Evolutionary conservation across 2,888 invertebrate species (phyloP).

Genomic region (Phytoseiulus persimilis): DNA sequence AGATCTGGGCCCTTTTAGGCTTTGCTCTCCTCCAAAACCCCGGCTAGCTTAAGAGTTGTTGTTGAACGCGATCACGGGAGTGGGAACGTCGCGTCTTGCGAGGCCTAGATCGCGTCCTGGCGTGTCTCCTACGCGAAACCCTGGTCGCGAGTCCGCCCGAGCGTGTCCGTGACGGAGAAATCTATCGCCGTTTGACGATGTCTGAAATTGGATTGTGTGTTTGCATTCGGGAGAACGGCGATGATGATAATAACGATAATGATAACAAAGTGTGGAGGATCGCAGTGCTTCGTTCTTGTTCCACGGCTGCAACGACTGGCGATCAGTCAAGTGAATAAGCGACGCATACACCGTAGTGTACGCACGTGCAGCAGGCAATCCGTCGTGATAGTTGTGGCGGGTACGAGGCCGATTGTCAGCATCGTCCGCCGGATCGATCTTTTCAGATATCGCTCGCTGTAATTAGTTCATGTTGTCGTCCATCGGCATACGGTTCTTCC

Average conservation of each 20-base stretch:
- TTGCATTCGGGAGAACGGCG: background rate
- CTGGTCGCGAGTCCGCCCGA: no score
- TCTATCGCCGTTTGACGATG: no score
- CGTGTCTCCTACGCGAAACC: no score
- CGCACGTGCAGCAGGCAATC: background rate
- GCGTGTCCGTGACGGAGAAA: no score
- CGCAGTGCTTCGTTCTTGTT: background rate
- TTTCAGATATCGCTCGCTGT: background rate
- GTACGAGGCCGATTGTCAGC: background rate
- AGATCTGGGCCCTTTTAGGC: background rate
- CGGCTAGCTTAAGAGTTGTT: no score
- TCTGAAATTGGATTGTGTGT: no score
- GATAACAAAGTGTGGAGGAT: background rate
- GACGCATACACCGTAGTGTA: background rate
- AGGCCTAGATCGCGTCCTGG: no score
- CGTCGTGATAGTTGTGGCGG: background rate
- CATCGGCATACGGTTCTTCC: no score
- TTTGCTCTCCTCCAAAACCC: no score
- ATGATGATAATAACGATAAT: background rate
- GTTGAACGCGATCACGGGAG: no score
- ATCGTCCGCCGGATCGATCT: background rate
- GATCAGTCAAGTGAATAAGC: background rate
- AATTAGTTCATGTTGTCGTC: no score
- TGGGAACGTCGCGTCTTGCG: no score
- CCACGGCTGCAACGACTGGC: background rate